phyloP scores from a whole-genome alignment of 2,888 invertebrate genomes.

The Liodrosophila aerea region DNA sequence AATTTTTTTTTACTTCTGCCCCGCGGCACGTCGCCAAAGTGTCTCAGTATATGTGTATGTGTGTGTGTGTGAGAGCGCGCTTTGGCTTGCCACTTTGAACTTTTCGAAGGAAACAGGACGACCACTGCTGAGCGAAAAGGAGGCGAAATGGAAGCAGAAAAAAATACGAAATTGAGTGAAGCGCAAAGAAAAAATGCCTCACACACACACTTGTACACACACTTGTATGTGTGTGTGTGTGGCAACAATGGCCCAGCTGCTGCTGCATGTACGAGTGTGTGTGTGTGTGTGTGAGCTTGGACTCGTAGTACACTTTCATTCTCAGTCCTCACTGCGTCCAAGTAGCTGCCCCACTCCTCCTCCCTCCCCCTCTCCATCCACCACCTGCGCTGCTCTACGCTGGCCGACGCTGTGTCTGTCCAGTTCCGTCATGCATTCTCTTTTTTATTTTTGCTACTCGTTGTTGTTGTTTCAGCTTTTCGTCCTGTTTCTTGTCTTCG shows the following conservation, averaged over 20 bases:
- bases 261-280: constrained; percentile 28
- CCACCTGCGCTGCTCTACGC: constrained; percentile 24
- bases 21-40: constrained; percentile 69
- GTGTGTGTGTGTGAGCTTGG: constrained; percentile 43
- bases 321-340: constrained; percentile 56
- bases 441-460: constrained; percentile 12
- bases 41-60: constrained; percentile 55
- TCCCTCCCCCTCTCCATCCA: constrained; percentile 6
- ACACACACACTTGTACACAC: constrained; percentile 12
- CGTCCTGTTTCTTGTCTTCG: constrained; percentile 78
- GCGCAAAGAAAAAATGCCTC: constrained; percentile 70
- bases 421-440: constrained; percentile 68
- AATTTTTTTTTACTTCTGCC: constrained; percentile 55
- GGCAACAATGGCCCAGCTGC: constrained; percentile 66
- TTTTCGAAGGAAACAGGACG: constrained; percentile 73
- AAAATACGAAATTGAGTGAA: constrained; percentile 72
- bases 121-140: constrained; percentile 61
- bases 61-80: constrained; percentile 30
- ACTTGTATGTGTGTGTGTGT: constrained; percentile 6
- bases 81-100: constrained; percentile 75
- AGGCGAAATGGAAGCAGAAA: constrained; percentile 56
- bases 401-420: constrained; percentile 69
- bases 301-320: constrained; percentile 72
- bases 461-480: constrained; percentile 61
- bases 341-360: constrained; percentile 37